Percentiles rank a stretch among this genome's conserved stretches.
These are phyloP conservation scores for Drosophila pandora DNA, from an alignment of 1,140 invertebrate genomes.

Conservation along the genomic window DNA sequence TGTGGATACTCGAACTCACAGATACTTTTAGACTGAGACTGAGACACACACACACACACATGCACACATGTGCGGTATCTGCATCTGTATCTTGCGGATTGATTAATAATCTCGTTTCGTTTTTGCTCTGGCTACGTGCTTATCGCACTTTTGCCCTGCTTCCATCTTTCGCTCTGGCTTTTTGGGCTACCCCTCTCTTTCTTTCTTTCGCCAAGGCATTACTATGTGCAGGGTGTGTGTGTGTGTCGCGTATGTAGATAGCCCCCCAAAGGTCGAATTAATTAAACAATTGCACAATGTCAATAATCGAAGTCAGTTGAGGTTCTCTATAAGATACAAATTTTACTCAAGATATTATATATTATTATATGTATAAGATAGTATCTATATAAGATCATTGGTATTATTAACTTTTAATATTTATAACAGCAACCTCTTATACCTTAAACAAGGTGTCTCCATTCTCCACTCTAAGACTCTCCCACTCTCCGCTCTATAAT, in stretches of 20 bases:
- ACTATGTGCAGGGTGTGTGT: slow-evolving; percentile 3
- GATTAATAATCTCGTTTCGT: slow-evolving; percentile 80
- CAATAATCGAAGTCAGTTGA: slow-evolving; percentile 31
- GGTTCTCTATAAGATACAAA: not conserved
- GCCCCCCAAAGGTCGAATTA: slow-evolving; percentile 64
- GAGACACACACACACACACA: slow-evolving; percentile 7
- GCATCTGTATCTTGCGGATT: slow-evolving; percentile 79
- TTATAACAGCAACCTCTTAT: no score
- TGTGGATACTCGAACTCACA: slow-evolving; percentile 8
- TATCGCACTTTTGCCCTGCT: slow-evolving; percentile 73
- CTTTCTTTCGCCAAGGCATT: not conserved
- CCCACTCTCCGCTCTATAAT: not conserved
- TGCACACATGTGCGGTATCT: slow-evolving; percentile 55
- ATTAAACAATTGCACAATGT: slow-evolving; percentile 68
- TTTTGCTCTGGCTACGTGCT: slow-evolving; percentile 71
- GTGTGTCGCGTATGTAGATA: slow-evolving; percentile 30
- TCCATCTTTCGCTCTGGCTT: slow-evolving; percentile 67
- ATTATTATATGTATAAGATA: no score
- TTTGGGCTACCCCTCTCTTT: slow-evolving; percentile 13
- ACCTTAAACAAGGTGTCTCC: no score
- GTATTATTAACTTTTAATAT: no score
- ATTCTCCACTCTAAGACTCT: no score
- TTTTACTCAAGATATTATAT: no score
- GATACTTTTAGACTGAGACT: not conserved
- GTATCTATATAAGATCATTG: no score